Evolutionary conservation across 2,797 vertebrate genomes (phyloP), one percentile per base, ranked within the genome.

Genomic region (Epinephelus malabaricus): DNA sequence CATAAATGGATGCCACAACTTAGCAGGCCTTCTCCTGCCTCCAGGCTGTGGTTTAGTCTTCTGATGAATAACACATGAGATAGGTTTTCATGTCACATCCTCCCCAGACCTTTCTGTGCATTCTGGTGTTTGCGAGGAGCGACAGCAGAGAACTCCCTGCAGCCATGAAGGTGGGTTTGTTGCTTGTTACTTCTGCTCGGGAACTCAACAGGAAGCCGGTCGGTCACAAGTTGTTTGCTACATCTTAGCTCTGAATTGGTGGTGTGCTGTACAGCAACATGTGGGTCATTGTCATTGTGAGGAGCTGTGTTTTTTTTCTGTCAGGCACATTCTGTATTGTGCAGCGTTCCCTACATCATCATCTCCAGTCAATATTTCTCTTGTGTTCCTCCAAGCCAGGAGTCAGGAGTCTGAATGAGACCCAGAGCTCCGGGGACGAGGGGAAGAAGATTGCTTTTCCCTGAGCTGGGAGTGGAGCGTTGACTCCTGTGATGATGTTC

Each of bases 21-120:
- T 23, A 50, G 34, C 40, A 3, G 71, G 58, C 55, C 45, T 46
- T 75, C 58, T 79, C 55, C 70, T 78, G 66, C 76, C 83, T 85
- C 71, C 46, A 6, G 85, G 85, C 86, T 88, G 84, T 82, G 80
- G 85, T 90, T 88, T 85, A 84, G 84, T 74, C 76, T 83, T 90
- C 84, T 64, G 79, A 73, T 94, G 87, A 92, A 95, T 94, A 91
- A 92, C 51, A 50, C 85, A 93, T 92, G 83, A 92, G 88, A 40
- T 49, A 25, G 82, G 75, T 91, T 88, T 93, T 85, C 81, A 81
- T 70, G 81, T 80, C 87, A 56, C 55, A 64, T 85, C 80, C 81
- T 85, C 13, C 1, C 81, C 73, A 80, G 86, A 76, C 62, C 66
- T 78, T 71, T 69, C 56, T 74, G 64, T 63, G 53, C 54, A 45